These are phyloP conservation scores for Lordiphosa fenestrarum DNA, from an alignment of 2,888 invertebrate species.

Conservation along the genomic window DNA sequence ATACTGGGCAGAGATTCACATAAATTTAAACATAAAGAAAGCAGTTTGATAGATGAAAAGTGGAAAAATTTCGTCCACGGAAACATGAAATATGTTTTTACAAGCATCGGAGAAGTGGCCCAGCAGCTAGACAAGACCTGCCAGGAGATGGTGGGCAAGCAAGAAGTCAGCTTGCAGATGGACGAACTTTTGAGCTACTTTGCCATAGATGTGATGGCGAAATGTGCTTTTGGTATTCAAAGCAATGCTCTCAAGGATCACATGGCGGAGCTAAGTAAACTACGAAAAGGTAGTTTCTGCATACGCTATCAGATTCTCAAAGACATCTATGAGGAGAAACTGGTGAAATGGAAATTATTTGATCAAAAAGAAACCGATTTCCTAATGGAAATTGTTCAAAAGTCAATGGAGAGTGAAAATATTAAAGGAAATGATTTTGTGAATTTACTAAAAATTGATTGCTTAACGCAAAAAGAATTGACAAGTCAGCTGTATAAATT, in stretches of 20 bases:
- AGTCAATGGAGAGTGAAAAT: slow-evolving; percentile 61
- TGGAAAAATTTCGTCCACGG: slow-evolving; percentile 80
- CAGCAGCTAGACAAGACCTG: slow-evolving; percentile 45
- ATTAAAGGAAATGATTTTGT: slow-evolving; percentile 69
- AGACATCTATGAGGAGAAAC: slow-evolving; percentile 27
- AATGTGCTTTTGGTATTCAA: slow-evolving; percentile 80
- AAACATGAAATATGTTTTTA: slow-evolving; percentile 81
- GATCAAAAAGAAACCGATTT: slow-evolving; percentile 20
- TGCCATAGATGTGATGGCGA: slow-evolving; percentile 81
- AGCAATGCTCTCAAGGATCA: slow-evolving; percentile 79
- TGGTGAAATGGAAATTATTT: slow-evolving; percentile 1
- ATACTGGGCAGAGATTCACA: slow-evolving; percentile 79
- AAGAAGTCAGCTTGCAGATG: slow-evolving; percentile 72
- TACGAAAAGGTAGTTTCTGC: not conserved
- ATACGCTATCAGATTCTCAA: slow-evolving; percentile 52
- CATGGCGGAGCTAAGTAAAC: slow-evolving; percentile 48
- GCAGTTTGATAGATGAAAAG: no score
- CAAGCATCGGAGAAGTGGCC: slow-evolving; percentile 72
- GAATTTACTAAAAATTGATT: slow-evolving; percentile 55
- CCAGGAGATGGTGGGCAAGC: not conserved
- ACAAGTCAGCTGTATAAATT: slow-evolving; percentile 82
- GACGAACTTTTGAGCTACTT: slow-evolving; percentile 79
- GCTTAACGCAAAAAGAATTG: slow-evolving; percentile 80
- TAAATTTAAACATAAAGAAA: slow-evolving; percentile 55
- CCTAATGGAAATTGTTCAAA: slow-evolving; percentile 55